Percentiles rank a stretch among this genome's conserved stretches.
These are phyloP conservation scores for Cheilosia vulpina DNA, from an alignment of 2,888 invertebrate species.

Conservation along the genomic window DNA sequence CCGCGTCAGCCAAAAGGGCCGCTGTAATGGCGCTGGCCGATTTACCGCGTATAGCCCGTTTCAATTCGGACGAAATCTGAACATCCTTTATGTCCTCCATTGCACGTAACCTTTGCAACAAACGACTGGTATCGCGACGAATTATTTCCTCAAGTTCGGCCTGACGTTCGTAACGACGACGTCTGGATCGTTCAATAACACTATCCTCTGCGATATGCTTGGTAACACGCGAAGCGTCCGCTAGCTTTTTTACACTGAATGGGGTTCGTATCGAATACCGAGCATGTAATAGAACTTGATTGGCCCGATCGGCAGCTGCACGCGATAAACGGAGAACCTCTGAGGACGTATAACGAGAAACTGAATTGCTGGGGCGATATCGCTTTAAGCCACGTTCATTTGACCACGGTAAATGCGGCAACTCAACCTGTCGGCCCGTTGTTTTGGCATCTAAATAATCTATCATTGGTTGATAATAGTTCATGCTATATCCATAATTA, in stretches of 20 bases:
- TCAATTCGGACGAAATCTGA: slow-evolving; percentile 84
- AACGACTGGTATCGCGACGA: slow-evolving; percentile 82
- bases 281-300: slow-evolving; percentile 85
- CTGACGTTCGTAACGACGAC: slow-evolving; percentile 83
- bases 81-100: slow-evolving; percentile 85
- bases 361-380: slow-evolving; percentile 87
- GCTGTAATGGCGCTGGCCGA: slow-evolving; percentile 90
- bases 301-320: slow-evolving; percentile 88
- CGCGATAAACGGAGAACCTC: slow-evolving; percentile 88
- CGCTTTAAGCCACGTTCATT: slow-evolving; percentile 88
- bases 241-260: slow-evolving; percentile 85
- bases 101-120: slow-evolving; percentile 80
- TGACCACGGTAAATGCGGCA: slow-evolving; percentile 89
- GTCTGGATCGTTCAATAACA: slow-evolving; percentile 83
- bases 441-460: slow-evolving; percentile 91
- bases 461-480: slow-evolving; percentile 94
- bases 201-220: slow-evolving; percentile 84
- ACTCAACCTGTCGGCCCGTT: slow-evolving; percentile 81
- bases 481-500: slow-evolving; percentile 93
- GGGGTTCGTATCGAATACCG: slow-evolving; percentile 83
- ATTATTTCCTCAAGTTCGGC: slow-evolving; percentile 86
- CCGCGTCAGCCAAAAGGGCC: slow-evolving; percentile 86
- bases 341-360: slow-evolving; percentile 87
- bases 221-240: slow-evolving; percentile 84
- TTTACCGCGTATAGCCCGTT: slow-evolving; percentile 87